phyloP scores from a whole-genome alignment of 2,888 invertebrate genomes.

The Eupeodes latifasciatus region DNA sequence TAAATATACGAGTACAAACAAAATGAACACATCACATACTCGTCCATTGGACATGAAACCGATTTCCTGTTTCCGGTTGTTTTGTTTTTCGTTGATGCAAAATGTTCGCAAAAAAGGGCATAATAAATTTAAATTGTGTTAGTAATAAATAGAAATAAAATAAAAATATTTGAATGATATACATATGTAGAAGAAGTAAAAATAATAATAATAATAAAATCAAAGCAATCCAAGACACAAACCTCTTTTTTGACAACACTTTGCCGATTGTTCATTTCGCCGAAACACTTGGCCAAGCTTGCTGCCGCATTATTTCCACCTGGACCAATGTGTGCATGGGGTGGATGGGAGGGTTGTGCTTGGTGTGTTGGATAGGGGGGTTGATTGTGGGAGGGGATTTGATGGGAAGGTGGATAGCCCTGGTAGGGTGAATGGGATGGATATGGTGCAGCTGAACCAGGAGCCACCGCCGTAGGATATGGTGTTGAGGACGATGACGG shows the following conservation, averaged over 20 bases:
- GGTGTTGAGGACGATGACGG: constrained; percentile 29
- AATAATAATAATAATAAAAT: constrained; percentile 33
- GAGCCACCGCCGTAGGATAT: constrained; percentile 48
- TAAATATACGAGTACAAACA: neutral
- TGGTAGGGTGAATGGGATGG: constrained; percentile 78
- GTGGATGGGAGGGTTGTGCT: constrained; percentile 36
- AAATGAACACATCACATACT: constrained; percentile 45
- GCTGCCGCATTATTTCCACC: constrained; percentile 78
- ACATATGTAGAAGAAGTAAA: constrained; percentile 17
- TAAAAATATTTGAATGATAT: constrained; percentile 7
- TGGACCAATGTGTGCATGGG: constrained; percentile 76
- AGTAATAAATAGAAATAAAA: constrained; percentile 38
- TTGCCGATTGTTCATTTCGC: constrained; percentile 80
- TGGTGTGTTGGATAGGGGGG: constrained; percentile 70
- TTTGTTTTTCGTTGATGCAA: constrained; percentile 9
- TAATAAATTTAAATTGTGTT: constrained; percentile 21
- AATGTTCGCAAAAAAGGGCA: constrained; percentile 16
- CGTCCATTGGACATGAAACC: constrained; percentile 62
- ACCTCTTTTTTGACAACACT: constrained; percentile 81
- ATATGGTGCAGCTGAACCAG: constrained; percentile 75
- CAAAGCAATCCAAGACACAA: constrained; percentile 78
- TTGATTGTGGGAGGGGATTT: constrained; percentile 46
- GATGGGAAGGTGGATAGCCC: constrained; percentile 44
- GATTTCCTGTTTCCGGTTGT: constrained; percentile 68
- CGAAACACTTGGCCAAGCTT: constrained; percentile 80